Evolutionary conservation across 2,797 vertebrate species (phyloP).

Genomic region (Acomys russatus): DNA sequence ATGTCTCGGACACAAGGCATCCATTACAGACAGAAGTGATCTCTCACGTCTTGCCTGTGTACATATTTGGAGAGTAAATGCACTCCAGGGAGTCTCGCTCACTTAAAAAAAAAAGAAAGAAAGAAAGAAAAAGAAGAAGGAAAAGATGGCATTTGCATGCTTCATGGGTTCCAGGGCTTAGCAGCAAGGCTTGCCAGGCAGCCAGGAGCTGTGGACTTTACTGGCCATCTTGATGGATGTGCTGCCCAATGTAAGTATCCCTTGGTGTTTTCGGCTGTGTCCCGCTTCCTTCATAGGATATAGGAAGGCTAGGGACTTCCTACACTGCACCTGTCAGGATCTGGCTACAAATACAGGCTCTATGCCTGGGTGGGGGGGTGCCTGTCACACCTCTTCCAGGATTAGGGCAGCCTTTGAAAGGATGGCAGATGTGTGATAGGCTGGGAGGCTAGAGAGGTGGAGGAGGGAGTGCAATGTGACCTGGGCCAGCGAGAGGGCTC

Average conservation of each 20-base stretch:
- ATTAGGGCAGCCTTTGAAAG: neutral
- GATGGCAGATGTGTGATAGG: neutral
- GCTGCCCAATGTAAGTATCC: neutral
- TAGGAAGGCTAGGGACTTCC: neutral
- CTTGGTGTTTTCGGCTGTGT: conserved; percentile 35
- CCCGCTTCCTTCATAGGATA: neutral
- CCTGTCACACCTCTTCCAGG: neutral
- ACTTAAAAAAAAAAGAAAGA: neutral
- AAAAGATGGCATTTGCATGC: neutral
- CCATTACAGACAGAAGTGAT: conserved; percentile 74
- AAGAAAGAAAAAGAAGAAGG: neutral
- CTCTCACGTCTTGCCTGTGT: conserved; percentile 15
- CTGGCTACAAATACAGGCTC: neutral
- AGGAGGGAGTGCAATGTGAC: neutral
- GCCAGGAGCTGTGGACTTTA: neutral
- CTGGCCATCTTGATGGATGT: neutral
- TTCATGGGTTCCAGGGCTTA: neutral
- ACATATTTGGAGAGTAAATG: conserved; percentile 71
- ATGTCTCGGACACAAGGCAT: conserved; percentile 65
- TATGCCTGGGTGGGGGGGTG: neutral
- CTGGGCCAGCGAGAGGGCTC: neutral
- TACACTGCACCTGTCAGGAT: neutral
- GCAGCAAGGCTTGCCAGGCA: neutral
- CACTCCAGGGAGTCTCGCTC: conserved; percentile 68
- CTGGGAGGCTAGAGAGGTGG: neutral